Evolutionary conservation across 2,113 vertebrate species (phyloP), one percentile per base, ranked within the genome.

Genomic region (Potamarius usumacintae): DNA sequence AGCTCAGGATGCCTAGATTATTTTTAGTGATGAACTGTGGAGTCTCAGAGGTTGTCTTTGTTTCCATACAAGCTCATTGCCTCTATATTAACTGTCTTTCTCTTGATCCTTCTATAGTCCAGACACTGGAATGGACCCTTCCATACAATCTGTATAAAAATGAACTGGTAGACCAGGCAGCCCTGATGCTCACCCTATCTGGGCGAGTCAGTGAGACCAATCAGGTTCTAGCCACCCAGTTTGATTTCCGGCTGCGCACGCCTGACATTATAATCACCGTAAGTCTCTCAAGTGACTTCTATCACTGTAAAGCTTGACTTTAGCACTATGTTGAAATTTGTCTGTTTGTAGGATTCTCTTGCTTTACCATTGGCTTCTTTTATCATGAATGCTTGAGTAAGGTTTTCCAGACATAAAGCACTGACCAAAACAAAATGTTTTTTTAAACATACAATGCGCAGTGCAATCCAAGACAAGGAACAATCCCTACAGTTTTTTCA

Each of bases 161-260:
- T 48, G 93, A 97, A 17, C 92, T 98, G 0, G 94, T 97, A 57
- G 97, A 97, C 90, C 97, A 98, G 65, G 96, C 96, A 0, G 94
- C 96, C 4, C 94, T 98, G 93, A 96, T 97, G 95, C 94, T 98
- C 50, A 97, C 95, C 0, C 89, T 97, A 34, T 94, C 96, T 0
- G 97, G 96, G 2, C 93, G 95, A 5, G 96, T 98, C 83, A 91
- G 82, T 17, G 94, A 97, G 91, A 97, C 93, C 0, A 93, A 95
- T 74, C 97, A 98, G 91, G 94, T 96, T 83, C 90, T 98, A 53
- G 97, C 96, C 71, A 98, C 96, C 27, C 97, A 98, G 93, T 97
- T 96, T 89, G 96, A 92, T 34, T 98, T 98, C 93, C 94, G 97
- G 25, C 93, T 97, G 86, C 92, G 95, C 0, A 95, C 96, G 1